Evolutionary conservation across 2,113 vertebrate species (phyloP).

Genomic region (Trochalopteron elliotii): DNA sequence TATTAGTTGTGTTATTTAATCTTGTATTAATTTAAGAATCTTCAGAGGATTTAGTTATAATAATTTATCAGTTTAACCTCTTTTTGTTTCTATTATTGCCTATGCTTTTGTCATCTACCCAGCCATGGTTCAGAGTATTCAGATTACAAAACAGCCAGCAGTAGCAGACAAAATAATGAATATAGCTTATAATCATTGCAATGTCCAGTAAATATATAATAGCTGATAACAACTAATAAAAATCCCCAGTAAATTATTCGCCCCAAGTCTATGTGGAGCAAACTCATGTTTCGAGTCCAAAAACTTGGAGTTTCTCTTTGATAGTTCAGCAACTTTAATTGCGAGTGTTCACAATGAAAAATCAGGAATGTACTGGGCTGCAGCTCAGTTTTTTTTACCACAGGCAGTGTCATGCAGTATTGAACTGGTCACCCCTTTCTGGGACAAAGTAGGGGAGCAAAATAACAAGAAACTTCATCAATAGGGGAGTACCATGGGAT

Average conservation of each 20-base stretch:
- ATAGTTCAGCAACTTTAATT: neutral
- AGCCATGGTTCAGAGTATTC: neutral
- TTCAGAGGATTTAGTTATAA: neutral
- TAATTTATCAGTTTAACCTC: neutral
- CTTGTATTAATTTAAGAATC: neutral
- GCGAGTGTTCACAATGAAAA: neutral
- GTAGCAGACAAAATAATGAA: neutral
- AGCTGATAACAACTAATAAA: neutral
- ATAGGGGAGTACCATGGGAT: neutral
- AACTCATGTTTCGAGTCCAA: neutral
- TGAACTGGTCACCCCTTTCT: neutral
- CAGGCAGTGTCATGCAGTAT: rapidly evolving
- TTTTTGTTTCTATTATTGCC: neutral
- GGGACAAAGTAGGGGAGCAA: neutral
- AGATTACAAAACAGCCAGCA: neutral
- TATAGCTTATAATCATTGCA: neutral
- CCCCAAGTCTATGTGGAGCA: neutral
- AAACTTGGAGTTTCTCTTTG: neutral
- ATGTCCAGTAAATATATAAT: neutral
- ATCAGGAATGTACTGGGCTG: neutral
- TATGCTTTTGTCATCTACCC: neutral
- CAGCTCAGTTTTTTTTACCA: rapidly evolving
- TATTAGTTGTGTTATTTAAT: neutral
- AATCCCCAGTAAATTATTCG: neutral
- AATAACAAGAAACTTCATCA: neutral